phyloP scores from a whole-genome alignment of 2,113 vertebrate species.

The Numida meleagris region DNA sequence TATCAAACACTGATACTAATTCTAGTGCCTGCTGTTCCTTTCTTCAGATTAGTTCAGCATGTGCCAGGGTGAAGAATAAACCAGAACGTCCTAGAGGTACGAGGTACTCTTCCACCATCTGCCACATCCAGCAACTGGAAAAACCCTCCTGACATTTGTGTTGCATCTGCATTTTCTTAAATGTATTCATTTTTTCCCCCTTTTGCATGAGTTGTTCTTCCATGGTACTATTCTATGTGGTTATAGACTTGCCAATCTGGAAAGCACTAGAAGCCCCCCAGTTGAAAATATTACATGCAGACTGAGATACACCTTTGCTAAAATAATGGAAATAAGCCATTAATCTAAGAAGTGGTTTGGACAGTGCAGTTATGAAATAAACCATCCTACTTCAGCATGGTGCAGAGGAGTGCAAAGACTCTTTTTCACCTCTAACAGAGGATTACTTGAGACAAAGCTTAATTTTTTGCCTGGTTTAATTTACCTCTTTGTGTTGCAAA shows the following conservation, averaged over 20 bases:
- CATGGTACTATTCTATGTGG: neutral
- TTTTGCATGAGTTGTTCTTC: neutral
- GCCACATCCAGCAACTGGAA: conserved; percentile 4
- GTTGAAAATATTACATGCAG: neutral
- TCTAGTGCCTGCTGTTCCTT: neutral
- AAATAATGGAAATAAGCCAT: conserved; percentile 16
- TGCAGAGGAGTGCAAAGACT: neutral
- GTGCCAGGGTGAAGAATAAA: conserved; percentile 12
- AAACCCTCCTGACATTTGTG: neutral
- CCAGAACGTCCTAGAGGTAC: neutral
- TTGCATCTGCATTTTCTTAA: conserved; percentile 29
- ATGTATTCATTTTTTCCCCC: neutral
- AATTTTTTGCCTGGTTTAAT: neutral
- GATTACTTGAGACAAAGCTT: neutral
- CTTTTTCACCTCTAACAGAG: neutral
- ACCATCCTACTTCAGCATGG: neutral
- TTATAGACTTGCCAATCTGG: neutral
- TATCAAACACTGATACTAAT: neutral
- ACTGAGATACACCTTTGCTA: neutral
- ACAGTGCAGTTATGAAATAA: neutral
- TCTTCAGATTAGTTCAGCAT: neutral
- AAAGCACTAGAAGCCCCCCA: neutral
- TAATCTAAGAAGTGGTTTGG: conserved; percentile 15
- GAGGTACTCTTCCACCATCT: neutral
- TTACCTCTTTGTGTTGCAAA: neutral